Evolutionary conservation across 2,888 invertebrate genomes (phyloP).

Genomic region (Cheilosia variabilis): DNA sequence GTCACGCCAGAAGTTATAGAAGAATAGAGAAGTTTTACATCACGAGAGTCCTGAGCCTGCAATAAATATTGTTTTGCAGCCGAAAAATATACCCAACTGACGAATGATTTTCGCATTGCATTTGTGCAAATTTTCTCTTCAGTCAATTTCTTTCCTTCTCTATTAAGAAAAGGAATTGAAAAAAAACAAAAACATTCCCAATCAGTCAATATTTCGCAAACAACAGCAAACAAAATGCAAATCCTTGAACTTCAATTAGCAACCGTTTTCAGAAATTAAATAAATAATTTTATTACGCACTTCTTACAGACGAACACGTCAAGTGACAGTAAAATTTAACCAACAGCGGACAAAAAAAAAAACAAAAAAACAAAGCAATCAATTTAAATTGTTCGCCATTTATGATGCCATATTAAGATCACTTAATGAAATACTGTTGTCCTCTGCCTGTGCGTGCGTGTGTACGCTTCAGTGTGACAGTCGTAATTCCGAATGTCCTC

Average conservation of each 20-base stretch:
- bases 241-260: background rate
- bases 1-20: too few species aligned
- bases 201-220: too few species aligned
- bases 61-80: too few species aligned
- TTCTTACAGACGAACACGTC: background rate
- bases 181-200: background rate
- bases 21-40: too few species aligned
- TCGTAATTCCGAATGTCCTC: constrained; percentile 32
- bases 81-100: too few species aligned
- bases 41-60: too few species aligned
- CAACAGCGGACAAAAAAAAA: background rate
- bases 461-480: background rate
- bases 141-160: too few species aligned
- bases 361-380: constrained; percentile 37
- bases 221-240: background rate
- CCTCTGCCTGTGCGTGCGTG: background rate
- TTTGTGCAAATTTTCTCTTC: too few species aligned
- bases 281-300: background rate
- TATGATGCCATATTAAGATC: constrained; percentile 61
- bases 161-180: too few species aligned
- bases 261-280: background rate
- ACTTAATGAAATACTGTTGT: constrained; percentile 50
- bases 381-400: constrained; percentile 64
- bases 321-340: background rate
- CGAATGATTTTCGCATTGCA: too few species aligned